phyloP scores from a whole-genome alignment of 2,888 invertebrate species.

The Sericinus montela region DNA sequence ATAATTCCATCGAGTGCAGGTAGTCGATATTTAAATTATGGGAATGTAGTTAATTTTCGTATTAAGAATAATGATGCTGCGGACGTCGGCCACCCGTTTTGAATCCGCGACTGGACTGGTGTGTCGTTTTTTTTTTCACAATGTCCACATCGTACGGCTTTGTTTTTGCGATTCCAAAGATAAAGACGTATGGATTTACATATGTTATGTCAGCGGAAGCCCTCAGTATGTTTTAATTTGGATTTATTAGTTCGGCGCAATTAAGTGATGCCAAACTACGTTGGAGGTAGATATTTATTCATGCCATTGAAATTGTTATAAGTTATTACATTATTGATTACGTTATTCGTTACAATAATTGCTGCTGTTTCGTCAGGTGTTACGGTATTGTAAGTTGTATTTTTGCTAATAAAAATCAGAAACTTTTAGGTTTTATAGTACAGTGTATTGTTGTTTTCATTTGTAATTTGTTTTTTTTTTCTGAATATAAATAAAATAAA shows the following conservation, averaged over 20 bases:
- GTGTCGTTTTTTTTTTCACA: conserved; percentile 50
- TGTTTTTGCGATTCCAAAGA: conserved; percentile 72
- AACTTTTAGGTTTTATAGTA: too few species aligned
- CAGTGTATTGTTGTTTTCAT: too few species aligned
- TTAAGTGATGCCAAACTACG: conserved; percentile 54
- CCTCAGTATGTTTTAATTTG: conserved; percentile 74
- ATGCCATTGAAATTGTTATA: background rate
- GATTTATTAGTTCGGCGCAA: conserved; percentile 71
- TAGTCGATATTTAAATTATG: conserved; percentile 73
- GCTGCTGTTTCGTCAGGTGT: too few species aligned
- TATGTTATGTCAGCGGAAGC: conserved; percentile 74
- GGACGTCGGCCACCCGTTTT: conserved; percentile 73
- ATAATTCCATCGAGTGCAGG: conserved; percentile 34
- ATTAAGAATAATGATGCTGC: conserved; percentile 69
- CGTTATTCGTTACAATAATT: too few species aligned
- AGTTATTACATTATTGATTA: too few species aligned
- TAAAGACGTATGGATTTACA: conserved; percentile 78
- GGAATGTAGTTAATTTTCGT: conserved; percentile 76
- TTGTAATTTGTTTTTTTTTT: too few species aligned
- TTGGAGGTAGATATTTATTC: conserved; percentile 48
- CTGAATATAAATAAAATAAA: too few species aligned
- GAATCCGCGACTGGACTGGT: conserved; percentile 61
- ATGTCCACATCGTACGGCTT: conserved; percentile 57
- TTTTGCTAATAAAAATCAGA: too few species aligned
- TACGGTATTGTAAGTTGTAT: too few species aligned